Evolutionary conservation across 2,113 vertebrate species (phyloP), one percentile per base, ranked within the genome.

Genomic region (Rhipidura dahli): DNA sequence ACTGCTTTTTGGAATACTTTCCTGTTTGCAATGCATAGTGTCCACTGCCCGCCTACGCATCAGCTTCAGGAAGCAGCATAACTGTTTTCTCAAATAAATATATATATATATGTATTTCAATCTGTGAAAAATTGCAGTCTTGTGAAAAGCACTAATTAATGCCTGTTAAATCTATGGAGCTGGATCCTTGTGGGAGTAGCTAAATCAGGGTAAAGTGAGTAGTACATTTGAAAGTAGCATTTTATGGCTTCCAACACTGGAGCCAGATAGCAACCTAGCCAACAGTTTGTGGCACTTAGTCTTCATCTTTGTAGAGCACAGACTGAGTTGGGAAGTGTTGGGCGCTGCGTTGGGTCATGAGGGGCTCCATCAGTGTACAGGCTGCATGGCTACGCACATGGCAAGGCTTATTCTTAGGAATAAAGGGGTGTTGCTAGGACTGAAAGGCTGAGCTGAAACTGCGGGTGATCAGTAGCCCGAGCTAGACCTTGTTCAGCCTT

Each of bases 141-240:
- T 63, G 59, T 77, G 90, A 75, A 96, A 91, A 93, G 75, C 64
- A 76, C 31, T 94, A 78, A 96, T 91, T 93, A 91, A 94, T 56
- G 11, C 64, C 69, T 49, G 57, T 56, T 19, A 51, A 94, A 83
- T 77, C 75, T 90, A 82, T 37, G 18, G 91, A 49, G 35, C 1
- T 19, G 47, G 24, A 80, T 59, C 35, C 47, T 77, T 11, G 39
- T 71, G 63, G 61, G 73, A 72, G 49, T 27, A 82, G 42, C 66
- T 92, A 59, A 45, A 84, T 83, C 37, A 56, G 47, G 19, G 37
- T 68, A 72, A 91, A 73, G 17, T 1, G 27, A 86, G 20, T 42
- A 66, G 28, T 49, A 42, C 15, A 9, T 54, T 68, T 87, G 90
- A 24, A 83, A 96, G 37, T 54, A 54, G 63, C 86, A 56, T 68